phyloP scores from a whole-genome alignment of 2,888 invertebrate species.

The Volucella zonaria region DNA sequence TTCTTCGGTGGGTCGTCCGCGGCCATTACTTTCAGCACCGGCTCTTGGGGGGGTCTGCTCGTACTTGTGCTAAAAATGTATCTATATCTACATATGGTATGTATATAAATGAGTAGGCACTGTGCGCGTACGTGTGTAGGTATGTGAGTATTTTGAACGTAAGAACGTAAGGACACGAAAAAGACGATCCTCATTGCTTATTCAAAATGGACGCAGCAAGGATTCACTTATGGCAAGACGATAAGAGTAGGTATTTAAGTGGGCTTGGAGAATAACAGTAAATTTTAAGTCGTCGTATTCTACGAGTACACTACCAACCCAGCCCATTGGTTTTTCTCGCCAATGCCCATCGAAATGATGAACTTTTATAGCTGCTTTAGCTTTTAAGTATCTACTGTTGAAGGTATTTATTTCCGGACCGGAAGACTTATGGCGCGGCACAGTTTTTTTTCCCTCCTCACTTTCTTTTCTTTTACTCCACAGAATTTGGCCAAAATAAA shows the following conservation, averaged over 20 bases:
- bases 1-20: conserved; percentile 74
- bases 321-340: not conserved
- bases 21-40: conserved; percentile 68
- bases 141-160: not conserved
- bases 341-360: conserved; percentile 63
- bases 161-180: conserved; percentile 42
- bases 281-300: conserved; percentile 70
- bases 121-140: conserved; percentile 22
- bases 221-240: conserved; percentile 73
- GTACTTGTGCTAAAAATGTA: not conserved
- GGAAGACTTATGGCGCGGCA: conserved; percentile 70
- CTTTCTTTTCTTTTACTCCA: not conserved
- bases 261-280: conserved; percentile 72
- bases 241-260: conserved; percentile 73
- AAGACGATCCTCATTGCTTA: conserved; percentile 71
- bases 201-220: conserved; percentile 74
- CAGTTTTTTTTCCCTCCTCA: conserved; percentile 23
- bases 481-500: conserved; percentile 74
- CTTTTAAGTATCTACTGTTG: conserved; percentile 69
- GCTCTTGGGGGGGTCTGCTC: conserved; percentile 8
- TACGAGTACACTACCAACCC: not conserved
- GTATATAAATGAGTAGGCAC: too few species aligned
- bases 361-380: conserved; percentile 73
- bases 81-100: too few species aligned
- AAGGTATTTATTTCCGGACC: conserved; percentile 72